These are phyloP conservation scores for Lerema accius DNA, from an alignment of 1,140 invertebrate genomes.

Conservation along the genomic window DNA sequence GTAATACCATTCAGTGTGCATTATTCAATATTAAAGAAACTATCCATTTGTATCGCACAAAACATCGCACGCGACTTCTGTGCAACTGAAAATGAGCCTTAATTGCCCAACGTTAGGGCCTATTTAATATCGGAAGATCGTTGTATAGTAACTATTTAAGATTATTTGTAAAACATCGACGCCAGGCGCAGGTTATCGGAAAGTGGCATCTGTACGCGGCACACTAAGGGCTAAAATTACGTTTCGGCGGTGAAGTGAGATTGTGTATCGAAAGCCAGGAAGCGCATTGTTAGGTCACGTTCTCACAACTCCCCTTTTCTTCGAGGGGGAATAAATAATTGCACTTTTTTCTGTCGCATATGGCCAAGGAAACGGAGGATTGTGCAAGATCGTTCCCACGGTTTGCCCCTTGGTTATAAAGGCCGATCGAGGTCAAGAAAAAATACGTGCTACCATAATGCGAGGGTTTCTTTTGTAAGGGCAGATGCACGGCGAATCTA, in stretches of 20 bases:
- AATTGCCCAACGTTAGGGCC: slow-evolving; percentile 31
- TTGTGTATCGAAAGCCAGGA: slow-evolving; percentile 78
- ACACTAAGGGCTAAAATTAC: slow-evolving; percentile 62
- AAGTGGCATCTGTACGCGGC: slow-evolving; percentile 54
- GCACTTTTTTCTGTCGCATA: slow-evolving; percentile 82
- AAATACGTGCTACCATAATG: slow-evolving; percentile 77
- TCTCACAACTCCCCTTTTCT: slow-evolving; percentile 81
- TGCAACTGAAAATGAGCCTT: slow-evolving; percentile 35
- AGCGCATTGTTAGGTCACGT: slow-evolving; percentile 82
- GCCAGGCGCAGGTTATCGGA: slow-evolving; percentile 51
- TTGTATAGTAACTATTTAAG: slow-evolving; percentile 59
- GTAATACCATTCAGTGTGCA: slow-evolving; percentile 71
- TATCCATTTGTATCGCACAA: slow-evolving; percentile 52
- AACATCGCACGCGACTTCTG: slow-evolving; percentile 38
- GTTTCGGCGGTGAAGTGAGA: slow-evolving; percentile 46
- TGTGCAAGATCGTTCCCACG: slow-evolving; percentile 79
- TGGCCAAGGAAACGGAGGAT: slow-evolving; percentile 79
- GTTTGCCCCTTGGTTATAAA: slow-evolving; percentile 75
- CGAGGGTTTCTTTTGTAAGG: slow-evolving; percentile 68
- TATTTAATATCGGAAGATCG: slow-evolving; percentile 30
- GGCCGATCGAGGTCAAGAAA: slow-evolving; percentile 77
- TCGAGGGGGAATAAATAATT: slow-evolving; percentile 81
- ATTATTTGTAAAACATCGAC: slow-evolving; percentile 69
- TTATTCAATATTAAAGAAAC: slow-evolving; percentile 71
- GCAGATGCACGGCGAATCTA: slow-evolving; percentile 72